Conservation (phyloP, 64 coral and sea anemone genomes). For the Montipora cactus region DNA sequence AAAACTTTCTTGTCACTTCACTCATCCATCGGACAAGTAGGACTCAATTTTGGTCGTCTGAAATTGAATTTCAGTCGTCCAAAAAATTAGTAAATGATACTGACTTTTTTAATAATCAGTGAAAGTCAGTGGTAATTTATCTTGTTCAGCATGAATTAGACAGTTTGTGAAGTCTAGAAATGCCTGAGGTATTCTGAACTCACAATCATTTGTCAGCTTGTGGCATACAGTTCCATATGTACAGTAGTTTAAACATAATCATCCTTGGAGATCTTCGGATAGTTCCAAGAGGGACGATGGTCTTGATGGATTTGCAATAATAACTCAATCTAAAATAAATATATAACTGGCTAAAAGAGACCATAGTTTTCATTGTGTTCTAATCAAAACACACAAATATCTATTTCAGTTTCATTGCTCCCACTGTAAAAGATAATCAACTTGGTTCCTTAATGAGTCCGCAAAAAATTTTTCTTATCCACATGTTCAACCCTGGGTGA, state of each 20-base stretch:
- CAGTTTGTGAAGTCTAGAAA: too few relatives aligned
- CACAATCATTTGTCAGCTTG: not conserved
- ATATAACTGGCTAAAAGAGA: conserved; percentile 35
- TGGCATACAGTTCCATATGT: conserved; percentile 15
- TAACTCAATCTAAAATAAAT: conserved; percentile 16
- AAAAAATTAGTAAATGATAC: too few relatives aligned
- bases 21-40: too few relatives aligned
- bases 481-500: conserved; percentile 27
- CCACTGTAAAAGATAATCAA: conserved; percentile 29
- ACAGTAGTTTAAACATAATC: conserved; percentile 34
- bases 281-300: conserved; percentile 1
- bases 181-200: too few relatives aligned
- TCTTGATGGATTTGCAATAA: conserved; percentile 9
- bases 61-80: too few relatives aligned
- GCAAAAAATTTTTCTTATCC: conserved; percentile 20
- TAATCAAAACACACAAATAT: conserved; percentile 27
- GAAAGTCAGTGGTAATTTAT: too few relatives aligned
- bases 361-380: conserved; percentile 28
- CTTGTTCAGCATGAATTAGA: too few relatives aligned
- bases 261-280: conserved; percentile 25
- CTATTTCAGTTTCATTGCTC: conserved; percentile 24
- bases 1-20: too few relatives aligned
- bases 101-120: too few relatives aligned
- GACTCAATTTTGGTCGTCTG: too few relatives aligned
- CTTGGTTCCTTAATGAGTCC: conserved; percentile 25